A percentile compares a stretch with the other conserved stretches of the same genome.
Conservation (phyloP, 2,797 vertebrate genomes). For the Psittacula echo region DNA sequence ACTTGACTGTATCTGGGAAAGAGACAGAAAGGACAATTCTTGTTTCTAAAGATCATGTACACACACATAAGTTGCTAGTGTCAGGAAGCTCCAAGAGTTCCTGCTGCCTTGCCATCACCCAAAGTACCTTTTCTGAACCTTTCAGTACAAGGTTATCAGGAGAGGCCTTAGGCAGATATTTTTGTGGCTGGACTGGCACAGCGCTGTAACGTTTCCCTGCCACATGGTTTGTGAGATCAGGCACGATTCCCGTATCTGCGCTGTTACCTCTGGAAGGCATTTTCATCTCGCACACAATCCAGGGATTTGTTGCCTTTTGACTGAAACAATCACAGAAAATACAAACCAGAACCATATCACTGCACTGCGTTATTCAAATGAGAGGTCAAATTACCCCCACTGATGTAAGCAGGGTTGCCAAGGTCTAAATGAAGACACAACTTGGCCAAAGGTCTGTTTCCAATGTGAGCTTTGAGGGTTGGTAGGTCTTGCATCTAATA, state of each 20-base stretch:
- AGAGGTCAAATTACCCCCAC: conserved; percentile 57
- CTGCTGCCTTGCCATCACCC: not conserved
- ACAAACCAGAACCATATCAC: conserved; percentile 47
- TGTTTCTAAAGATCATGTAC: not conserved
- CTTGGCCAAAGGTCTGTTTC: conserved; percentile 72
- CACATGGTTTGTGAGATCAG: not conserved
- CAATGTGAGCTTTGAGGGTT: conserved; percentile 67
- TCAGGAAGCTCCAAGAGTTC: not conserved
- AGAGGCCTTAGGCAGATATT: not conserved
- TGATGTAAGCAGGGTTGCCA: conserved; percentile 54
- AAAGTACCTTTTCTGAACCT: not conserved
- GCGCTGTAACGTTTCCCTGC: not conserved
- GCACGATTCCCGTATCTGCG: rapidly evolving
- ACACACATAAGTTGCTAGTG: not conserved
- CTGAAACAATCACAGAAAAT: conserved; percentile 29
- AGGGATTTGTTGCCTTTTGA: not conserved
- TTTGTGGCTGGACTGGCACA: not conserved
- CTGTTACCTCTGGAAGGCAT: conserved; percentile 28
- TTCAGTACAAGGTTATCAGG: not conserved
- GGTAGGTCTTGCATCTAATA: conserved; percentile 67
- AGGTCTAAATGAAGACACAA: conserved; percentile 65
- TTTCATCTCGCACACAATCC: not conserved
- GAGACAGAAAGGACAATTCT: not conserved
- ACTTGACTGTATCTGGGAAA: not conserved
- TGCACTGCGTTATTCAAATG: conserved; percentile 17